Base-by-base conservation (phyloP, 2,113 vertebrate genomes). In the Anhinga anhinga region DNA sequence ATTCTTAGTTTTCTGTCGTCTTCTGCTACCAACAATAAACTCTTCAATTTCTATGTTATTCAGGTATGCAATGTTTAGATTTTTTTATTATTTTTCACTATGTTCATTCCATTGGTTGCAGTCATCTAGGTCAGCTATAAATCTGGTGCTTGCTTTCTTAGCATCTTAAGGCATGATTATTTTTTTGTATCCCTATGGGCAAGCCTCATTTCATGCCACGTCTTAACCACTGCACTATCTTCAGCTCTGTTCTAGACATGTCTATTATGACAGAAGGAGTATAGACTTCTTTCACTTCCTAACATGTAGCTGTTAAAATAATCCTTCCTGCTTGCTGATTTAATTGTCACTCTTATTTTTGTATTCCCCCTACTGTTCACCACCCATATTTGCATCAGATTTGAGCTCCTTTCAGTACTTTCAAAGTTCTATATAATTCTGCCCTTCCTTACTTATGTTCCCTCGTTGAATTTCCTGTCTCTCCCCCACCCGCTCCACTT, bases 281-380 rank as follows among this genome's bases (percentile, higher is more conserved):
- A 81, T 77, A 96, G 83, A 67, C 77, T 95, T 86, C 82, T 92
- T 97, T 91, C 70, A 72, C 65, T 97, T 94, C 77, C 78, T 84
- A 97, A 62, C 70, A 58, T 87, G 69, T 88, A 92, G 90, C 91
- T 95, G 88, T 96, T 96, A 93, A 96, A 95, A 90, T 93, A 97
- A 95, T 91, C 88, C 70, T 97, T 96, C 95, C 88, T 96, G 82
- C 90, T 95, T 93, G 91, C 88, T 96, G 95, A 92, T 97, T 97
- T 97, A 96, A 96, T 96, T 97, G 95, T 96, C 91, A 80, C 82
- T 94, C 93, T 92, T 97, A 96, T 95, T 95, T 97, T 97, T 95
- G 86, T 85, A 92, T 95, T 96, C 73, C 96, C 91, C 56, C 61
- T 95, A 96, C 95, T 96, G 94, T 96, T 97, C 94, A 44, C 61